A percentile compares a stretch with the other conserved stretches of the same genome.
Evolutionary conservation across 2,888 invertebrate genomes (phyloP).

Genomic region (Epistrophe grossulariae): DNA sequence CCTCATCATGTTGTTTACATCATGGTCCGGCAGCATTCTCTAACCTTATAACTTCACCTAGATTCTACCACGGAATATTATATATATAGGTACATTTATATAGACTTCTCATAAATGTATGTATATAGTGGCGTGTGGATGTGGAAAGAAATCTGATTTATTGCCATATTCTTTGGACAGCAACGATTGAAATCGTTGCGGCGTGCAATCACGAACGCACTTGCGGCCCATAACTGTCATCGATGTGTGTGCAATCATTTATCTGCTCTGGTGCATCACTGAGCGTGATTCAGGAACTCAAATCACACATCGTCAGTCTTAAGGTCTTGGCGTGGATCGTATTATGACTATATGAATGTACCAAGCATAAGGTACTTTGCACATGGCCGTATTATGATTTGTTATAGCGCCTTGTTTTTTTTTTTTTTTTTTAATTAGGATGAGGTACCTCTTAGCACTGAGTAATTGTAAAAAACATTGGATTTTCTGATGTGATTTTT

Average conservation of each 20-base stretch:
- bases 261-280: slow-evolving; percentile 43
- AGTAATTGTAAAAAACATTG: too few species aligned
- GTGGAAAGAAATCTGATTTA: slow-evolving; percentile 63
- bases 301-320: slow-evolving; percentile 16
- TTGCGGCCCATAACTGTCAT: slow-evolving; percentile 65
- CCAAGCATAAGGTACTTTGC: slow-evolving; percentile 13
- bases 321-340: neutral
- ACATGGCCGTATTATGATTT: neutral
- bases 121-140: neutral
- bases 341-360: slow-evolving; percentile 5
- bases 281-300: slow-evolving; percentile 36
- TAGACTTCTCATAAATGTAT: neutral
- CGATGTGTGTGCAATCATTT: slow-evolving; percentile 64
- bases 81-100: too few species aligned
- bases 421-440: too few species aligned
- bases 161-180: slow-evolving; percentile 28
- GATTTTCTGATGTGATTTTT: too few species aligned
- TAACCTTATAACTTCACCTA: slow-evolving; percentile 23
- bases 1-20: slow-evolving; percentile 26
- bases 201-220: slow-evolving; percentile 72
- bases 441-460: too few species aligned
- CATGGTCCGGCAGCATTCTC: slow-evolving; percentile 34
- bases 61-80: too few species aligned
- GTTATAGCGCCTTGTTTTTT: neutral
- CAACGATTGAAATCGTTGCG: slow-evolving; percentile 59